Evolutionary conservation across 2,888 invertebrate species (phyloP).

Genomic region (Thumatha senex): DNA sequence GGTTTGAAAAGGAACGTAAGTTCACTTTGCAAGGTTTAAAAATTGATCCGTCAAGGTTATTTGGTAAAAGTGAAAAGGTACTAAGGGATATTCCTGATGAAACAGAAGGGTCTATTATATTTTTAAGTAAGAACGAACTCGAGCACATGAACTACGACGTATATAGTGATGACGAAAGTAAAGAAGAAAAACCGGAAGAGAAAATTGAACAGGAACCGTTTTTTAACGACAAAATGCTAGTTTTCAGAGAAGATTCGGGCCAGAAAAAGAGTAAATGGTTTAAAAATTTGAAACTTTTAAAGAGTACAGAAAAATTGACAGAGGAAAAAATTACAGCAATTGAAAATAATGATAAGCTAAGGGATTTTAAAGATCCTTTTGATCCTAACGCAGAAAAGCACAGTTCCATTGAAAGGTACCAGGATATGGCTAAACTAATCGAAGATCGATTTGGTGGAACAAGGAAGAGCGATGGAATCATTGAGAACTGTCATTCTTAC

Average conservation of each 20-base stretch:
- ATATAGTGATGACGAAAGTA: slow-evolving; percentile 78
- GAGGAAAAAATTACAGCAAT: slow-evolving; percentile 74
- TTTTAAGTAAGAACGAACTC: slow-evolving; percentile 86
- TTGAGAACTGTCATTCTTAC: slow-evolving; percentile 79
- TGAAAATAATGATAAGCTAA: slow-evolving; percentile 65
- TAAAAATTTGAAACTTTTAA: slow-evolving; percentile 82
- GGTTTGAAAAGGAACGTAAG: slow-evolving; percentile 79
- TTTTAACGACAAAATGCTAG: slow-evolving; percentile 76
- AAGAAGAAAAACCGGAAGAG: slow-evolving; percentile 73
- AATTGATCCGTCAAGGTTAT: slow-evolving; percentile 75
- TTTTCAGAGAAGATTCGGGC: slow-evolving; percentile 75
- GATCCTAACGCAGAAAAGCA: slow-evolving; percentile 86
- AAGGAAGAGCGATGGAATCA: slow-evolving; percentile 72
- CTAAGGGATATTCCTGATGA: slow-evolving; percentile 82
- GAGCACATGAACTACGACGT: slow-evolving; percentile 85
- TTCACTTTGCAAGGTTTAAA: slow-evolving; percentile 79
- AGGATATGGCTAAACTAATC: slow-evolving; percentile 88
- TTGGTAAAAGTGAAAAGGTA: slow-evolving; percentile 79
- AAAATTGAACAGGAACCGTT: slow-evolving; percentile 69
- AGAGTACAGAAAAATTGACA: slow-evolving; percentile 70
- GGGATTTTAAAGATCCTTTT: slow-evolving; percentile 81
- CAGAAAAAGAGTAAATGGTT: slow-evolving; percentile 87
- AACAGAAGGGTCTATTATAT: slow-evolving; percentile 87
- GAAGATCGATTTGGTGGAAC: slow-evolving; percentile 86
- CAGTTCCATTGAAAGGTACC: slow-evolving; percentile 87